A percentile compares a stretch with the other conserved stretches of the same genome.
Conservation (phyloP, 1,140 invertebrate genomes). For the Physella acuta region DNA sequence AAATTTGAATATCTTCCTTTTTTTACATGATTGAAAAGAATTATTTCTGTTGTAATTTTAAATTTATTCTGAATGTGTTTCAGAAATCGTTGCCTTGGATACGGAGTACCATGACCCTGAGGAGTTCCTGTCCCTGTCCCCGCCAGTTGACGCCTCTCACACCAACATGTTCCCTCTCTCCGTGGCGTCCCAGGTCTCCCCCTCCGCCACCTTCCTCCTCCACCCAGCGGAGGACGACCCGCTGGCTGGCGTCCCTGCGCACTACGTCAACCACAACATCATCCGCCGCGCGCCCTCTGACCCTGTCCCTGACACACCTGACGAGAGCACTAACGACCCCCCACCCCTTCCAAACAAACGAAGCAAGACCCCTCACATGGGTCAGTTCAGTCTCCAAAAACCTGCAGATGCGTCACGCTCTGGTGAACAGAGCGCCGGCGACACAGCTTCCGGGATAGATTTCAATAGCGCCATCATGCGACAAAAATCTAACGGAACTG, state of each 20-base stretch:
- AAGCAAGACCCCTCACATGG: conserved; percentile 30
- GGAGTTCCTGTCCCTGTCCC: conserved; percentile 31
- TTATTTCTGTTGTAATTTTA: no score
- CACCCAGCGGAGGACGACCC: conserved; percentile 1
- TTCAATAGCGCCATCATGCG: no score
- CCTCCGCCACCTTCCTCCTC: not conserved
- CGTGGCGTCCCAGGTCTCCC: conserved; percentile 8
- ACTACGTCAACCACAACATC: conserved; percentile 26
- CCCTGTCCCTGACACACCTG: conserved; percentile 17
- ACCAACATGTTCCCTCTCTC: not conserved
- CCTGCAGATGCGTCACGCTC: not conserved
- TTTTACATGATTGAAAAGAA: no score
- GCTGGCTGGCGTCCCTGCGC: not conserved
- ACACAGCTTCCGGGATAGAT: no score
- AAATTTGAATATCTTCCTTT: no score
- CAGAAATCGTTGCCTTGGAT: conserved; percentile 48
- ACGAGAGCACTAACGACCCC: not conserved
- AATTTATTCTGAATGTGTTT: no score
- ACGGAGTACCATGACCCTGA: conserved; percentile 49
- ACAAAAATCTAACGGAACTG: no score
- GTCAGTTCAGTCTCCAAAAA: conserved; percentile 36
- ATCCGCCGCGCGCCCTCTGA: conserved; percentile 14
- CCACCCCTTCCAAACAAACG: conserved; percentile 30
- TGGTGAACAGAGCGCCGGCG: not conserved
- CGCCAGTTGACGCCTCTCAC: conserved; percentile 18